Evolutionary conservation across 2,113 vertebrate species (phyloP), one percentile per base, ranked within the genome.

Genomic region (Ciconia stormi): DNA sequence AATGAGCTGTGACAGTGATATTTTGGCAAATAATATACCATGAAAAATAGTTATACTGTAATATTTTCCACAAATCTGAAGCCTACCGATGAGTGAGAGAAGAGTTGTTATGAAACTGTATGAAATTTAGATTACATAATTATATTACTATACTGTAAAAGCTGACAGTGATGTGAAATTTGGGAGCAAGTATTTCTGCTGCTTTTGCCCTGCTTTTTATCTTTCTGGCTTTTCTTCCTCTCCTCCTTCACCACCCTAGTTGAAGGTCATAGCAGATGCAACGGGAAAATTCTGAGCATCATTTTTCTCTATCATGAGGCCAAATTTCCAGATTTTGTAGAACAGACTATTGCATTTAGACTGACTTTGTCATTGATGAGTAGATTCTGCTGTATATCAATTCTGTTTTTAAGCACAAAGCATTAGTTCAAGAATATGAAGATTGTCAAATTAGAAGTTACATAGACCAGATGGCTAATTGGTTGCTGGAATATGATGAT

Each of bases 1-100:
- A 94, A 94, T 72, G 76, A 96, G 65, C 89, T 96, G 73, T 87
- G 93, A 97, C 92, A 82, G 58, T 86, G 93, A 96, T 94, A 91
- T 85, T 95, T 96, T 98, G 95, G 95, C 96, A 96, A 94, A 59
- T 61, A 69, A 49, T 47, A 22, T 65, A 50, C 34, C 69, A 73
- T 95, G 72, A 92, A 94, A 95, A 93, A 96, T 58, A 92, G 63
- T 93, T 82, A 93, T 65, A 95, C 86, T 97, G 34, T 90, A 93
- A 82, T 93, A 89, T 93, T 97, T 97, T 96, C 82, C 89, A 89
- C 29, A 82, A 78, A 76, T 69, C 46, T 89, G 87, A 94, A 92
- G 56, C 47, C 58, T 91, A 25, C 82, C 0, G 52, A 71, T 92
- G 83, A 96, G 80, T 96, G 96, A 88, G 73, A 70, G 58, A 74